phyloP scores from a whole-genome alignment of 1,140 invertebrate genomes.

The Limonius californicus region DNA sequence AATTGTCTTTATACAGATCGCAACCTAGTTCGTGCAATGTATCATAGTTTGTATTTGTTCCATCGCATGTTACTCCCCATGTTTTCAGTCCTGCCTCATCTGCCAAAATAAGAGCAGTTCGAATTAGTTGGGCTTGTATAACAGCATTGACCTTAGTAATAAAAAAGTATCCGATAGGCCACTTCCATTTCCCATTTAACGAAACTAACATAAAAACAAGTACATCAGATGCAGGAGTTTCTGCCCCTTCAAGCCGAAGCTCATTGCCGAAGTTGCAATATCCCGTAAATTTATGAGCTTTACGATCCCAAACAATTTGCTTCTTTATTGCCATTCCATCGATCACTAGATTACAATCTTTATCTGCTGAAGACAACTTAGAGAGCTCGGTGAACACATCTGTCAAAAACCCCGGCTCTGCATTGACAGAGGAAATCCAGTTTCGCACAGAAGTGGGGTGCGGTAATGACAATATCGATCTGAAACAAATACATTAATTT shows the following conservation, averaged over 20 bases:
- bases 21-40: background rate
- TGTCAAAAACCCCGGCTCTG: background rate
- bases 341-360: too few relatives aligned
- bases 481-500: background rate
- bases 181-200: too few relatives aligned
- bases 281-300: background rate
- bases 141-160: background rate
- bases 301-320: background rate
- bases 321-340: background rate
- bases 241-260: background rate
- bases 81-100: background rate
- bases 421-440: background rate
- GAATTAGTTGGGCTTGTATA: background rate
- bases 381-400: background rate
- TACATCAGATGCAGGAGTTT: too few relatives aligned
- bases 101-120: background rate
- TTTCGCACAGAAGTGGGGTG: background rate
- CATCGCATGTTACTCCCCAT: background rate
- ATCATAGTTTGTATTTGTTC: background rate
- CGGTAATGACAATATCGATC: background rate
- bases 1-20: too few relatives aligned
- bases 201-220: background rate
- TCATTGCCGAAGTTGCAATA: background rate
- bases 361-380: background rate
- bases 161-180: background rate